Conservation (phyloP, 2,113 vertebrate species). For the Pangasianodon hypophthalmus region DNA sequence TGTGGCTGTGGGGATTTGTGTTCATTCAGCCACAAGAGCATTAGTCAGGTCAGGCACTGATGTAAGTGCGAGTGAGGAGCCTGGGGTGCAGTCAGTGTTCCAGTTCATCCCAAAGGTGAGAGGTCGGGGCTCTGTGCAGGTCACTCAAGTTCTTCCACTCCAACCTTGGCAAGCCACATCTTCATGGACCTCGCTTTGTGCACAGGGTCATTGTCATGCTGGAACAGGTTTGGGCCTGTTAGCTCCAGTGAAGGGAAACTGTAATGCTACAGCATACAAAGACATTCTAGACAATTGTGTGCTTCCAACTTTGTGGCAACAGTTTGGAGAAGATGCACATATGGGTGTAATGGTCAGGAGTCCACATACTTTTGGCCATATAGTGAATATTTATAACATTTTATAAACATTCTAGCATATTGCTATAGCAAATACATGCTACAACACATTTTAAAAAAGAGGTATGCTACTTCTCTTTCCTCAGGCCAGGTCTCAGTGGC, state of each 20-base stretch:
- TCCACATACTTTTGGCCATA: neutral
- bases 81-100: neutral
- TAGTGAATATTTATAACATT: neutral
- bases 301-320: neutral
- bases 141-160: neutral
- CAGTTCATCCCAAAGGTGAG: neutral
- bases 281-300: too few species aligned
- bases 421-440: neutral
- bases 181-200: neutral
- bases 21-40: neutral
- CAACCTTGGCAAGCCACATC: neutral
- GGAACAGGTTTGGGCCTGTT: too few species aligned
- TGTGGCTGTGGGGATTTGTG: neutral
- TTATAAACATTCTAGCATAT: neutral
- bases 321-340: neutral
- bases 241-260: too few species aligned
- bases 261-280: too few species aligned
- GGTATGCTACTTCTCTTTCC: neutral
- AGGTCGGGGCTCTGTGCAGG: neutral
- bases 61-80: neutral
- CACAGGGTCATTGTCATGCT: neutral
- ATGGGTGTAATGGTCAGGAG: neutral
- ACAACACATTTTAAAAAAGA: neutral
- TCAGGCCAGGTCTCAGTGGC: neutral
- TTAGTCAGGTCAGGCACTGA: neutral